These are phyloP conservation scores for Neogale vison DNA, from an alignment of 2,113 vertebrate genomes.

Conservation along the genomic window DNA sequence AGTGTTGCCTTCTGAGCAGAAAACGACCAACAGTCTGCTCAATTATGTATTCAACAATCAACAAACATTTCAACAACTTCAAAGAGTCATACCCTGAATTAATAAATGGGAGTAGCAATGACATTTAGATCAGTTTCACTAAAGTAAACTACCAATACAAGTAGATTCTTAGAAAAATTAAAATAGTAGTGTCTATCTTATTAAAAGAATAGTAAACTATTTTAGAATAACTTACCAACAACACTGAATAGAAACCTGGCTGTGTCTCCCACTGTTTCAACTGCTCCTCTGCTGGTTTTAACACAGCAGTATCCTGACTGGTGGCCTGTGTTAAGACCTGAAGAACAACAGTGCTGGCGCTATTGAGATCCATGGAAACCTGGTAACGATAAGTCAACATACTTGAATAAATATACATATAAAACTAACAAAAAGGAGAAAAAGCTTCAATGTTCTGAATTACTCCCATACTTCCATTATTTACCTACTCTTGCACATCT, in stretches of 20 bases:
- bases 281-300: constrained; percentile 98
- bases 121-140: background rate
- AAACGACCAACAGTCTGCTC: background rate
- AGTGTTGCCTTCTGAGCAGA: background rate
- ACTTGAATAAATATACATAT: background rate
- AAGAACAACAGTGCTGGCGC: constrained; percentile 95
- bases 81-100: background rate
- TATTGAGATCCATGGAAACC: constrained; percentile 95
- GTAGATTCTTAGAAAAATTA: background rate
- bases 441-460: background rate
- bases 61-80: background rate
- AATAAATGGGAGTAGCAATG: background rate
- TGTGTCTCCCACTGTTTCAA: constrained; percentile 98
- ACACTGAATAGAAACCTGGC: constrained; percentile 96
- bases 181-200: background rate
- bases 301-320: constrained; percentile 95
- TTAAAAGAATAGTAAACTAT: constrained; percentile 8
- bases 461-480: background rate
- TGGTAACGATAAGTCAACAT: constrained; percentile 68
- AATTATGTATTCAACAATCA: background rate
- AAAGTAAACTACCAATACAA: background rate
- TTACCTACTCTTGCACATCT: background rate
- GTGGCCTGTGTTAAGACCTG: constrained; percentile 97
- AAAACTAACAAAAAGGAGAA: background rate
- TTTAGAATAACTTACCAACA: constrained; percentile 90